Evolutionary conservation across 2,113 vertebrate species (phyloP).

Genomic region (Alces alces): DNA sequence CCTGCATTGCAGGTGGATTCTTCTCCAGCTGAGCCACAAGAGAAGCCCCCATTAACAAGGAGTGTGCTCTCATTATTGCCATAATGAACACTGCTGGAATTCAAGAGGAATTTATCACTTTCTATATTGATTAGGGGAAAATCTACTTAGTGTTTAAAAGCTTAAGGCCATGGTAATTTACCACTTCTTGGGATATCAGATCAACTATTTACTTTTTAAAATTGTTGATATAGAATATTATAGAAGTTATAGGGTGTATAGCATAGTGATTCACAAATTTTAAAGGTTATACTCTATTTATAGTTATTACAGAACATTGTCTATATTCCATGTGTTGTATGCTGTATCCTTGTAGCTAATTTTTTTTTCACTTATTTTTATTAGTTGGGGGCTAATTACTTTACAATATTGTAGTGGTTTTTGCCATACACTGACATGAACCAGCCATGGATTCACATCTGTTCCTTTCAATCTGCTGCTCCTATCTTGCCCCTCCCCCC

Average conservation of each 20-base stretch:
- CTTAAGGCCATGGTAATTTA: not conserved
- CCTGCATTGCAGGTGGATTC: not conserved
- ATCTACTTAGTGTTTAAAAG: not conserved
- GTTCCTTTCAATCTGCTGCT: not conserved
- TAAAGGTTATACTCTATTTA: not conserved
- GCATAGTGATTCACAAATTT: not conserved
- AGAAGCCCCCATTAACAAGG: not conserved
- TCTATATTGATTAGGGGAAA: not conserved
- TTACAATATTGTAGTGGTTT: no score
- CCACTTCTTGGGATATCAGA: not conserved
- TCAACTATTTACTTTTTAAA: not conserved
- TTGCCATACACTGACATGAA: no score
- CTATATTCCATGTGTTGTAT: not conserved
- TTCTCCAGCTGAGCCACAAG: not conserved
- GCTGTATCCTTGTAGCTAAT: not conserved
- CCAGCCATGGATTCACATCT: no score
- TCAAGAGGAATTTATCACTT: constrained; percentile 25
- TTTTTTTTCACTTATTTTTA: not conserved
- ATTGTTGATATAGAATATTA: not conserved
- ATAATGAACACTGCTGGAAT: not conserved
- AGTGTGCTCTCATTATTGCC: not conserved
- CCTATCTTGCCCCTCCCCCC: not conserved
- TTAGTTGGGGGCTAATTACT: no score
- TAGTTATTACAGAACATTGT: not conserved
- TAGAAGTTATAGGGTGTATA: not conserved